Evolutionary conservation across 2,797 vertebrate genomes (phyloP).

Genomic region (Muscicapa striata): DNA sequence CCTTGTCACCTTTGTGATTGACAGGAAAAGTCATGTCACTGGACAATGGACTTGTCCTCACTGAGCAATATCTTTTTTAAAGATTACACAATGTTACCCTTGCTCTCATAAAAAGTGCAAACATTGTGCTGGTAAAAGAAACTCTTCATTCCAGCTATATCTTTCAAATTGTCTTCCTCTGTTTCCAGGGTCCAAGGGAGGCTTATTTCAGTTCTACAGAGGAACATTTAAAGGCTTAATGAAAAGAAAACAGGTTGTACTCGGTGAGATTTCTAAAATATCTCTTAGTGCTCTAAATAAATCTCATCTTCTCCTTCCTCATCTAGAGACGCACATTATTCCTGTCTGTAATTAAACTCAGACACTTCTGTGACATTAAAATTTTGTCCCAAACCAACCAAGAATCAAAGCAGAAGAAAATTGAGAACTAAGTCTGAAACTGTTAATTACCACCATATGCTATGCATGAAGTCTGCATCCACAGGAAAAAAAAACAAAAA

Average conservation of each 20-base stretch:
- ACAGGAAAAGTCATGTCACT: slow-evolving; percentile 65
- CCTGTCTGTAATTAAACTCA: slow-evolving; percentile 41
- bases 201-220: not conserved
- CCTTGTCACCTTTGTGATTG: slow-evolving; percentile 76
- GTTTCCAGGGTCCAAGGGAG: not conserved
- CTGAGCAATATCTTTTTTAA: slow-evolving; percentile 38
- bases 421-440: slow-evolving; percentile 38
- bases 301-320: not conserved
- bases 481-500: not conserved
- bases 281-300: not conserved
- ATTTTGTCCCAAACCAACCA: slow-evolving; percentile 38
- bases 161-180: slow-evolving; percentile 12
- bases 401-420: slow-evolving; percentile 14
- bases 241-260: slow-evolving; percentile 7
- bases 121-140: slow-evolving; percentile 36
- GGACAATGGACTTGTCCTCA: slow-evolving; percentile 54
- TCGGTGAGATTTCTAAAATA: not conserved
- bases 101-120: slow-evolving; percentile 52
- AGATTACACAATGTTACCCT: slow-evolving; percentile 46
- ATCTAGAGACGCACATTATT: not conserved
- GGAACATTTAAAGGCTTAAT: slow-evolving; percentile 5
- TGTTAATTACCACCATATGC: slow-evolving; percentile 64
- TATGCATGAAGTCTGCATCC: slow-evolving; percentile 20
- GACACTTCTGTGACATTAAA: slow-evolving; percentile 42
- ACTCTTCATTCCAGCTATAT: slow-evolving; percentile 17